These are phyloP conservation scores for Syndactyla subalaris DNA, from an alignment of 2,797 vertebrate species.

Conservation along the genomic window DNA sequence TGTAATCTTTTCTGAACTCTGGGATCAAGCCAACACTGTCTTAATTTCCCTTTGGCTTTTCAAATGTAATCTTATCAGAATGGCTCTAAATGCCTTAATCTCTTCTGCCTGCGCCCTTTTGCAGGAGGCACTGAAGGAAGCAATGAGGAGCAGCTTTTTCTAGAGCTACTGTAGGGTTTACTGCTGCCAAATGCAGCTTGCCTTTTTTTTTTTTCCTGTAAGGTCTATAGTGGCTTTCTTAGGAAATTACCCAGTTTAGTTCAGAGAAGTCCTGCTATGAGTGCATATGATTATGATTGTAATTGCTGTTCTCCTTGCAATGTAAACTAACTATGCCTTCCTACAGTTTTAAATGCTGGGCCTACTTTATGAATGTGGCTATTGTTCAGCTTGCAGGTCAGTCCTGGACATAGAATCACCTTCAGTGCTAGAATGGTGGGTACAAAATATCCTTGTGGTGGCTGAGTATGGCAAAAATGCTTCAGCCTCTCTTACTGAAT, in stretches of 20 bases:
- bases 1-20: neutral
- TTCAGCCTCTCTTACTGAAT: neutral
- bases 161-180: neutral
- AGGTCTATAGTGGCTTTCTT: neutral
- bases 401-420: neutral
- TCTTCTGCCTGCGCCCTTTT: neutral
- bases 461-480: neutral
- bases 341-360: neutral
- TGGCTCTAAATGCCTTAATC: neutral
- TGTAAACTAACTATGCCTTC: neutral
- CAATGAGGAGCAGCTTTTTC: neutral
- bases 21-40: neutral
- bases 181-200: neutral
- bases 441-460: neutral
- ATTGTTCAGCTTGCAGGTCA: neutral
- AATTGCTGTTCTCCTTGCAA: neutral
- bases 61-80: neutral
- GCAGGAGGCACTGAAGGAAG: neutral
- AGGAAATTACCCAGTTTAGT: neutral
- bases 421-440: neutral
- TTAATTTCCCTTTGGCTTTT: conserved; percentile 37
- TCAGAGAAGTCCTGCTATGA: neutral
- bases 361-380: neutral
- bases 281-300: neutral
- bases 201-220: neutral